Conservation (phyloP, 2,797 vertebrate genomes). For the Eremophila alpestris region DNA sequence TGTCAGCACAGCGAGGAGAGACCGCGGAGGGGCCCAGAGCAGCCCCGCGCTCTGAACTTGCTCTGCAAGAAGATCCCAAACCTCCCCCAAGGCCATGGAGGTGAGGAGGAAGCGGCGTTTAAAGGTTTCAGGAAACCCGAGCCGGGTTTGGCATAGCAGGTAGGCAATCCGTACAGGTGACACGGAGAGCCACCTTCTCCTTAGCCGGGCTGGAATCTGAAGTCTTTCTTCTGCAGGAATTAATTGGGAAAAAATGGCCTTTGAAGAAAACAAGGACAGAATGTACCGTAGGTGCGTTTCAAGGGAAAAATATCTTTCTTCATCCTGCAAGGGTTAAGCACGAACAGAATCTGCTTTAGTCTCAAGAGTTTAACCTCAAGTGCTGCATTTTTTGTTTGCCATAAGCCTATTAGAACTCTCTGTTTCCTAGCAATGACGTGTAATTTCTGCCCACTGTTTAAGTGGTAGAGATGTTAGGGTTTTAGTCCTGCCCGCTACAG, state of each 20-base stretch:
- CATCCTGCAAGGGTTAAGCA: slow-evolving; percentile 47
- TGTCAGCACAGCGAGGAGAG: slow-evolving; percentile 8
- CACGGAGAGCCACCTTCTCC: rapidly evolving
- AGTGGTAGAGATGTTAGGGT: slow-evolving; percentile 6
- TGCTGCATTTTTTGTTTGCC: slow-evolving; percentile 70
- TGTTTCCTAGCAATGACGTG: slow-evolving; percentile 76
- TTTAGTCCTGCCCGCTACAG: slow-evolving; percentile 27
- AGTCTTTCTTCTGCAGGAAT: not conserved
- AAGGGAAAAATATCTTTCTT: slow-evolving; percentile 15
- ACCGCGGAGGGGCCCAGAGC: not conserved
- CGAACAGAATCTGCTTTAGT: slow-evolving; percentile 65
- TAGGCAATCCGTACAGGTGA: not conserved
- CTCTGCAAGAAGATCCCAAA: not conserved
- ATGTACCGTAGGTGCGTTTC: not conserved
- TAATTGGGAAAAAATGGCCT: not conserved
- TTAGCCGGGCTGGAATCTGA: not conserved
- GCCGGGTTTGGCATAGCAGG: not conserved
- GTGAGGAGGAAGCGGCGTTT: not conserved
- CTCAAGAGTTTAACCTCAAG: slow-evolving; percentile 71
- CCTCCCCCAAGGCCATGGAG: not conserved
- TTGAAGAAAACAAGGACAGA: not conserved
- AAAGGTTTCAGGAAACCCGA: slow-evolving; percentile 14
- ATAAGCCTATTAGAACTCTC: slow-evolving; percentile 77
- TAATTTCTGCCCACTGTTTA: slow-evolving; percentile 20
- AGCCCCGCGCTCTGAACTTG: not conserved